Evolutionary conservation across 2,888 invertebrate species (phyloP).

Genomic region (Syrista parreyssii): DNA sequence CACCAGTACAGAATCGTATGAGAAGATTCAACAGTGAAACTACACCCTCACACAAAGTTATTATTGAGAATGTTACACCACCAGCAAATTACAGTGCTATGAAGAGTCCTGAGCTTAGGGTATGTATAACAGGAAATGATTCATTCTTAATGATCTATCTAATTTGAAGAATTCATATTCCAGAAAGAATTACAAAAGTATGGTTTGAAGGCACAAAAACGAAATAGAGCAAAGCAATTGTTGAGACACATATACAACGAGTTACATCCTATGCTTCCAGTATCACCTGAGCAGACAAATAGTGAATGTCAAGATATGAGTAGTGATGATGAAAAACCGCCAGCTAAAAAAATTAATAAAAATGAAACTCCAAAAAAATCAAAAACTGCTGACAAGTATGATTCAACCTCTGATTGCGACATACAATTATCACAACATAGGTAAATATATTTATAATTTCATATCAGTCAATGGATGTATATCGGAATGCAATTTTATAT

Average conservation of each 20-base stretch:
- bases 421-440: background rate
- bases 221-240: conserved; percentile 68
- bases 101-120: conserved; percentile 69
- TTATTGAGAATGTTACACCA: conserved; percentile 64
- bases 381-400: background rate
- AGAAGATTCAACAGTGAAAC: conserved; percentile 4
- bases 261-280: conserved; percentile 65
- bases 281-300: background rate
- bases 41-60: background rate
- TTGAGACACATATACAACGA: conserved; percentile 70
- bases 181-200: conserved; percentile 69
- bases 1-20: conserved; percentile 3
- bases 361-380: background rate
- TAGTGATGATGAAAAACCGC: conserved; percentile 30
- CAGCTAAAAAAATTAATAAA: conserved; percentile 30
- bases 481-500: background rate
- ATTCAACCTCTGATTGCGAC: background rate
- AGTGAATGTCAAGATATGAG: background rate
- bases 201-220: conserved; percentile 69
- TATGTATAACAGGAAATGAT: conserved; percentile 40
- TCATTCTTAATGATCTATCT: conserved; percentile 15
- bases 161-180: conserved; percentile 7
- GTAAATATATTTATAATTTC: background rate
- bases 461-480: background rate
- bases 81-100: conserved; percentile 68